These are phyloP conservation scores for Callospermophilus lateralis DNA, from an alignment of 2,113 vertebrate species.

Conservation along the genomic window DNA sequence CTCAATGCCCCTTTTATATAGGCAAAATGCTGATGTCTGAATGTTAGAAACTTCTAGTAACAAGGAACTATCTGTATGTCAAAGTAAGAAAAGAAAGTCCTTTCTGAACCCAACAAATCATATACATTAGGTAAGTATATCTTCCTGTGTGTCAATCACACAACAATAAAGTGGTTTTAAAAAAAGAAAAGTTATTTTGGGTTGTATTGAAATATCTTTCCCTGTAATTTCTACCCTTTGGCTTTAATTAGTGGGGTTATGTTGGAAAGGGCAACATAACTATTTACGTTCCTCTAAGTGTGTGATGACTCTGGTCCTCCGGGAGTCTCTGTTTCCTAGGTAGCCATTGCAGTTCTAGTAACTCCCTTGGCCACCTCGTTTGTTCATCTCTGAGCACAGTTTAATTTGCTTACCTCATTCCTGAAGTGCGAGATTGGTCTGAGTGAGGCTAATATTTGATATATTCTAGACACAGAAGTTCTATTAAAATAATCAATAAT, in stretches of 20 bases:
- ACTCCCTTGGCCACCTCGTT: neutral
- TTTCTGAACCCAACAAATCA: neutral
- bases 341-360: neutral
- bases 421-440: neutral
- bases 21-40: neutral
- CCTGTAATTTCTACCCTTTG: neutral
- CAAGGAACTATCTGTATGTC: neutral
- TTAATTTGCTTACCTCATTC: neutral
- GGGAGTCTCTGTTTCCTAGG: neutral
- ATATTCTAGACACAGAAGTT: neutral
- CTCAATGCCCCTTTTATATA: neutral
- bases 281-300: neutral
- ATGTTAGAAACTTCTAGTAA: neutral
- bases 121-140: neutral
- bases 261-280: neutral
- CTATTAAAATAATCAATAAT: neutral
- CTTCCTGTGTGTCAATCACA: neutral
- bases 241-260: neutral
- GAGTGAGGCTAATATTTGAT: neutral
- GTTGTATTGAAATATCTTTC: neutral
- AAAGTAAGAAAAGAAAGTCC: neutral
- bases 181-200: neutral
- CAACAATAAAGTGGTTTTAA: neutral
- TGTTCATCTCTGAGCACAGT: neutral
- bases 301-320: too few relatives aligned